Conservation (phyloP, 2,888 invertebrate species). For the Cataglyphis rosenhaueri region DNA sequence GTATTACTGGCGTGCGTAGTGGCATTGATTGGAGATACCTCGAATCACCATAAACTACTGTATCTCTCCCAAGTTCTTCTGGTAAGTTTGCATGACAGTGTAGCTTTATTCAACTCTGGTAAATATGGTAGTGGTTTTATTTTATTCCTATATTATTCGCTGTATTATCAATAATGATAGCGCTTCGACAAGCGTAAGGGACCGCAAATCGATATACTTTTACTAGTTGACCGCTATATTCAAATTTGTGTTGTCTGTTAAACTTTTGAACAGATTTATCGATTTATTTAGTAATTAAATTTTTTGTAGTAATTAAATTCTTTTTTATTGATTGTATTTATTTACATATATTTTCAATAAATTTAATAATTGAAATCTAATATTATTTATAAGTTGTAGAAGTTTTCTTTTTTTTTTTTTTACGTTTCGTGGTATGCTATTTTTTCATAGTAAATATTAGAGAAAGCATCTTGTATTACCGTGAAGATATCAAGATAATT, state of each 20-base stretch:
- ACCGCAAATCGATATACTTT: slow-evolving; percentile 56
- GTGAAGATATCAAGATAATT: background rate
- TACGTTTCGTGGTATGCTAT: background rate
- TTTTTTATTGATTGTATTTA: background rate
- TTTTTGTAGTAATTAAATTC: background rate
- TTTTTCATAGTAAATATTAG: background rate
- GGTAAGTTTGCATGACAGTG: slow-evolving; percentile 86
- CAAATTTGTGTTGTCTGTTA: slow-evolving; percentile 39
- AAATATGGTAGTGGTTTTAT: slow-evolving; percentile 20
- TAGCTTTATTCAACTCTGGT: slow-evolving; percentile 31
- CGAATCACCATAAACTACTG: slow-evolving; percentile 87
- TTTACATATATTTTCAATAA: background rate
- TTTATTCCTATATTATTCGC: slow-evolving; percentile 31
- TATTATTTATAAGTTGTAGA: background rate
- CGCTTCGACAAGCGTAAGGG: slow-evolving; percentile 58
- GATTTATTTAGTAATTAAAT: background rate
- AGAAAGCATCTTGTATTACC: background rate
- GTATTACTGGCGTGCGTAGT: slow-evolving; percentile 83
- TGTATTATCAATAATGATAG: slow-evolving; percentile 1
- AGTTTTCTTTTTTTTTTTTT: background rate
- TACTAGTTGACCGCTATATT: slow-evolving; percentile 22
- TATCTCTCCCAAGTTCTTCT: slow-evolving; percentile 87
- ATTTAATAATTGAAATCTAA: background rate
- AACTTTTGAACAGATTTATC: background rate
- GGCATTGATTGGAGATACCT: slow-evolving; percentile 87